A percentile compares a stretch with the other conserved stretches of the same genome.
These are phyloP conservation scores for Heterohyrax brucei DNA, from an alignment of 2,797 vertebrate genomes.

Conservation along the genomic window DNA sequence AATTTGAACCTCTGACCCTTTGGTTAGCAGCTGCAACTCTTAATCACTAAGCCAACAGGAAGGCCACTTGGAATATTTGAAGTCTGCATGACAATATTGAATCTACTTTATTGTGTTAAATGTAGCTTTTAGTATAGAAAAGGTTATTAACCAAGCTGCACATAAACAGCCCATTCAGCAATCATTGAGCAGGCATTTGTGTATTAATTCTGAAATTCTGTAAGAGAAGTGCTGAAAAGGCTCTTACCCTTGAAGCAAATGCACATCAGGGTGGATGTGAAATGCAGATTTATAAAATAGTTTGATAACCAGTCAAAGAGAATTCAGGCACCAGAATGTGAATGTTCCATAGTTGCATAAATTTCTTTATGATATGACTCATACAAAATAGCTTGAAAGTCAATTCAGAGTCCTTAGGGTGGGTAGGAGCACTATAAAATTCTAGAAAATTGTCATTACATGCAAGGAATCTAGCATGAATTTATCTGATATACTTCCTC, in stretches of 20 bases:
- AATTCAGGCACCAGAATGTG: background rate
- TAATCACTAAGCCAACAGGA: background rate
- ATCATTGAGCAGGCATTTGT: background rate
- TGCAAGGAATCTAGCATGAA: background rate
- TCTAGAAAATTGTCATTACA: background rate
- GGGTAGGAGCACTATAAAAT: background rate
- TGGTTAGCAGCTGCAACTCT: no score
- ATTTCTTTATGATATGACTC: background rate
- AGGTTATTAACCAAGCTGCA: background rate
- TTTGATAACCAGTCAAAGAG: background rate
- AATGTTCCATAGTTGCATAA: background rate
- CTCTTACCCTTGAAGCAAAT: background rate
- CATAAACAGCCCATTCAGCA: background rate
- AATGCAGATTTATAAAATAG: background rate
- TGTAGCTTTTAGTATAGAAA: background rate
- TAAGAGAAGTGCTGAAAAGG: background rate
- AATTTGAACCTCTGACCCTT: no score
- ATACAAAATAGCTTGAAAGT: background rate
- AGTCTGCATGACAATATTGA: background rate
- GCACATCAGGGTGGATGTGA: accelerated
- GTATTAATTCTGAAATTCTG: conserved; percentile 15
- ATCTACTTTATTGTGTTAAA: background rate
- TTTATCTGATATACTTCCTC: background rate
- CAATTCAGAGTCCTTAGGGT: background rate
- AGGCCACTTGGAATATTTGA: background rate